Conservation (phyloP, 2,797 vertebrate genomes). For the Galaxias olidus region DNA sequence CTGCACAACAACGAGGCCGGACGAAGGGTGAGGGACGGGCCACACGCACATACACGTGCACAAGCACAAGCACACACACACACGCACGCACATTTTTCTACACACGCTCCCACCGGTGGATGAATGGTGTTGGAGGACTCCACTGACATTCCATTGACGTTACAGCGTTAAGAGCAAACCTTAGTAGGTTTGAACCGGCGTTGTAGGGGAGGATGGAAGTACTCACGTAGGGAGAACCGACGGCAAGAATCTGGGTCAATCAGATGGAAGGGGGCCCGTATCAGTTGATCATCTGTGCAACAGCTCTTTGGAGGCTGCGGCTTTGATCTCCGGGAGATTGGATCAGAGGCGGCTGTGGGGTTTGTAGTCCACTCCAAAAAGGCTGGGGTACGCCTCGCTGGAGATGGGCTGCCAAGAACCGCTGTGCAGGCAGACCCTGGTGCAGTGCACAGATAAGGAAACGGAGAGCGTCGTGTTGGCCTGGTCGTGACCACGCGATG, state of each 20-base stretch:
- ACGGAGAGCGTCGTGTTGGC: constrained; percentile 36
- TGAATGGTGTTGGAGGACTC: too few relatives aligned
- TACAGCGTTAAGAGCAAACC: too few relatives aligned
- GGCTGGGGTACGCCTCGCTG: constrained; percentile 66
- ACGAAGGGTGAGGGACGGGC: constrained; percentile 84
- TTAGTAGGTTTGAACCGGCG: too few relatives aligned
- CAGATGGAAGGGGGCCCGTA: constrained; percentile 31
- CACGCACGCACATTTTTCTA: neutral
- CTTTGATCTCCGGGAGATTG: constrained; percentile 67
- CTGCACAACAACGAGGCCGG: constrained; percentile 97
- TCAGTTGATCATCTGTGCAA: constrained; percentile 67
- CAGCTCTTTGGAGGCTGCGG: constrained; percentile 57
- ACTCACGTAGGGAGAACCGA: constrained; percentile 17
- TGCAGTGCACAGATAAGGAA: constrained; percentile 17
- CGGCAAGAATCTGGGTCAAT: constrained; percentile 44
- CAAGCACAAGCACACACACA: neutral
- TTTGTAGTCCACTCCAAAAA: constrained; percentile 57
- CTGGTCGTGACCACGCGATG: constrained; percentile 24
- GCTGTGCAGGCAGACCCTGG: constrained; percentile 31
- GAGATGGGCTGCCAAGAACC: constrained; percentile 49
- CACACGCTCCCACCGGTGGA: too few relatives aligned
- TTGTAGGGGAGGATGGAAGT: neutral
- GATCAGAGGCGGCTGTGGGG: constrained; percentile 46
- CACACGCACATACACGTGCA: neutral
- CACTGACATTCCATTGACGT: too few relatives aligned